Evolutionary conservation across 2,797 vertebrate species (phyloP), one percentile per base, ranked within the genome.

Genomic region (Oryzias dopingdopingensis): DNA sequence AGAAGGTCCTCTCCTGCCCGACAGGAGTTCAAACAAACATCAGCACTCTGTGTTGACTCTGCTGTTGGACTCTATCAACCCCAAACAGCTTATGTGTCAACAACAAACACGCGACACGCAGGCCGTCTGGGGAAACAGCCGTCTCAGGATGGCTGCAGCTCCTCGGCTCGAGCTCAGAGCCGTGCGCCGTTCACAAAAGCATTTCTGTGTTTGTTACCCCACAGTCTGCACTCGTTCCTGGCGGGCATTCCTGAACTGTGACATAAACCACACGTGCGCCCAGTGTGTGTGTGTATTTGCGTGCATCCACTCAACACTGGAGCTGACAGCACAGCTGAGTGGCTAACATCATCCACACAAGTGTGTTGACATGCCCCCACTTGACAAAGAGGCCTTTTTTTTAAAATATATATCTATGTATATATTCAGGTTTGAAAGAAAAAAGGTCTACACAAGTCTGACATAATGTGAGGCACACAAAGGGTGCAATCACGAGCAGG

Each of bases 51-150:
- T 84, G 70, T 77, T 81, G 71, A 80, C 77, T 82, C 60, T 79
- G 67, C 56, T 72, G 52, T 80, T 72, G 74, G 75, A 84, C 64
- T 84, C 77, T 58, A 67, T 84, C 72, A 79, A 80, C 81, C 84
- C 83, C 70, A 84, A 87, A 88, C 86, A 84, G 67, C 44, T 67
- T 52, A 51, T 82, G 84, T 90, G 79, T 89, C 76, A 76, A 87
- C 81, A 66, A 70, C 80, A 84, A 87, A 88, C 82, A 87, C 61
- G 56, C 49, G 70, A 61, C 73, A 37, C 62, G 65, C 70, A 74
- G 52, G 49, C 61, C 56, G 62, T 76, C 56, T 59, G 59, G 69
- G 57, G 58, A 63, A 49, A 64, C 65, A 12, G 17, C 17, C 45
- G 59, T 64, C 67, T 50, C 56, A 48, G 37, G 51, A 52, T 51